Evolutionary conservation across 2,888 invertebrate species (phyloP).

Genomic region (Mythimna vitellina): DNA sequence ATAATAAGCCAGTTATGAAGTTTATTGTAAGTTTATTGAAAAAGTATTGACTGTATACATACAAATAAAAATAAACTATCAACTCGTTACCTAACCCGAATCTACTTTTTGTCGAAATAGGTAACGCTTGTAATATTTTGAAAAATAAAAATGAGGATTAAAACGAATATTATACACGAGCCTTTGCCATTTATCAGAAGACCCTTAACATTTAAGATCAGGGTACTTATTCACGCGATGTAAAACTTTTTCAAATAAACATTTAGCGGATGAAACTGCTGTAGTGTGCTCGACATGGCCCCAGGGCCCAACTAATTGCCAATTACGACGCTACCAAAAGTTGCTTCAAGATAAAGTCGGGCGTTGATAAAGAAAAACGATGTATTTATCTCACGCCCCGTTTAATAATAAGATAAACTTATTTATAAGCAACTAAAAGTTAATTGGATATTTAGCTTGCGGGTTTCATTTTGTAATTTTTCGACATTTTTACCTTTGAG

Average conservation of each 20-base stretch:
- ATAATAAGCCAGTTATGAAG: too few species aligned
- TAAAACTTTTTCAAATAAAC: conserved; percentile 54
- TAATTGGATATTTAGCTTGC: conserved; percentile 44
- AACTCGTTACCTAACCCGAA: conserved; percentile 17
- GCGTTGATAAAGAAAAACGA: conserved; percentile 59
- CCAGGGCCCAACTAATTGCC: conserved; percentile 74
- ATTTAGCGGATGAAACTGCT: conserved; percentile 60
- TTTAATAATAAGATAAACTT: conserved; percentile 42
- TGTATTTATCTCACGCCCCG: conserved; percentile 55
- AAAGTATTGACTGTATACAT: too few species aligned
- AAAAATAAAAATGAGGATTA: conserved; percentile 2
- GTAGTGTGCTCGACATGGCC: conserved; percentile 63
- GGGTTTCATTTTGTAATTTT: conserved; percentile 12
- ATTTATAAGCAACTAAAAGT: conserved; percentile 43
- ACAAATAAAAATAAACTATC: not conserved
- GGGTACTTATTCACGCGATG: conserved; percentile 29
- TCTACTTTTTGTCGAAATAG: too few species aligned
- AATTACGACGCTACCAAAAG: conserved; percentile 71
- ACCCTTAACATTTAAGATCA: conserved; percentile 20
- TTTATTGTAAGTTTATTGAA: too few species aligned
- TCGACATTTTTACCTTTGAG: not conserved
- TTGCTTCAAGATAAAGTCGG: conserved; percentile 65
- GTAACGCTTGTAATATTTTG: not conserved
- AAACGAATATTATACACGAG: not conserved
- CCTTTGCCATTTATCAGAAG: not conserved